These are phyloP conservation scores for Ciconia nigra DNA, from an alignment of 2,797 vertebrate genomes.

Conservation along the genomic window DNA sequence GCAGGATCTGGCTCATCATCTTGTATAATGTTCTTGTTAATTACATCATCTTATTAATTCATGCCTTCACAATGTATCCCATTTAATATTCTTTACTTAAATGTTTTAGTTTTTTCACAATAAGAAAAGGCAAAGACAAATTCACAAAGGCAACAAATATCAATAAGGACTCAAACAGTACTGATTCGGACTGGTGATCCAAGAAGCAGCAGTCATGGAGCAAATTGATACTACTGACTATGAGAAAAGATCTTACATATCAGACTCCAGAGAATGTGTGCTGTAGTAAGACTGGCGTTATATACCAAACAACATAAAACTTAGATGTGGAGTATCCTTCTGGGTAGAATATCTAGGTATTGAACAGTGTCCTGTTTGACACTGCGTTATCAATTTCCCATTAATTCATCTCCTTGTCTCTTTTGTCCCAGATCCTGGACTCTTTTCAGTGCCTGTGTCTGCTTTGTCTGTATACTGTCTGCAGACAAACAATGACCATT, in stretches of 20 bases:
- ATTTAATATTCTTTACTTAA: not conserved
- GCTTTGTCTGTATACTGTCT: not conserved
- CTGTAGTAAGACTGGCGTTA: not conserved
- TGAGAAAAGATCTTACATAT: not conserved
- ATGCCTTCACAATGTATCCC: rapidly evolving
- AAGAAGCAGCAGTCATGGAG: not conserved
- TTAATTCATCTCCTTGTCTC: not conserved
- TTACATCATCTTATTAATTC: no score
- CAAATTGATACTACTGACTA: not conserved
- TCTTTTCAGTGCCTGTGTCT: not conserved
- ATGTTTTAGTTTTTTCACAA: rapidly evolving
- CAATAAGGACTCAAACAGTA: not conserved
- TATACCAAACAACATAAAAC: not conserved
- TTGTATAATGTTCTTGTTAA: no score
- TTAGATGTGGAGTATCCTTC: not conserved
- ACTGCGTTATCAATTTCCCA: not conserved
- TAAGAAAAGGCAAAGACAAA: not conserved
- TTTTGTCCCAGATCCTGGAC: conserved; percentile 18
- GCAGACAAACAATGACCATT: not conserved
- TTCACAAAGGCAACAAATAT: not conserved
- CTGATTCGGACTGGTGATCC: not conserved
- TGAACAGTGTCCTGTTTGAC: not conserved
- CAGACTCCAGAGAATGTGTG: not conserved
- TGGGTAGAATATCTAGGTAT: not conserved
- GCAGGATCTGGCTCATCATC: not conserved